Base-by-base conservation (phyloP, 2,888 invertebrate genomes). In the Crematogaster levior region DNA sequence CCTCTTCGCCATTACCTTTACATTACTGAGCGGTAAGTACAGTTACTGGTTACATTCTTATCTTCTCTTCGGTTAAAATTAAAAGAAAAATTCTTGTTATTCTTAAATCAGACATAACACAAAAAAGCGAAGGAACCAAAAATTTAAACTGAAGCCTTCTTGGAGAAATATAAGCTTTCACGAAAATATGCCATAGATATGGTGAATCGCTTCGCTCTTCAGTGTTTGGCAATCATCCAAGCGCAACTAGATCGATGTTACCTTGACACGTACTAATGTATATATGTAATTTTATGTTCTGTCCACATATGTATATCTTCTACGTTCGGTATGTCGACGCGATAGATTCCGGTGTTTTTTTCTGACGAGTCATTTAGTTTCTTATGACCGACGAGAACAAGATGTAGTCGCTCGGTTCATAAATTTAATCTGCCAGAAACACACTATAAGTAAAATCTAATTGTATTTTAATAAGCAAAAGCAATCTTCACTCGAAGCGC, bases 1-100 rank as follows among this genome's bases (percentile, higher is more conserved):
- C 89, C 95, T 99, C 83, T 99, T 98, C 94, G 99, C 99, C 77
- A 97, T 99, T 90, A 99, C 99, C 4, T 99, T 99, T 94, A 98
- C 98, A 27, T 96, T 99, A 89, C 95, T 99, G 91, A 98, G 98
- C 94, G 99, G 99, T 98, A 94, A 95, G 95, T 87, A 1, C 27
- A 74, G n/a, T n/a, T n/a, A n/a, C n/a, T 10, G 15, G 0, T 73
- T 2, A 2, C 24, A 0, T 51, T 74, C 3, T 61, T 34, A 34
- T 9, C 4, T 73, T 40, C 3, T 15, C 27, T 30, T 46, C 1
- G 5, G 6, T 34, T 34, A n/a, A n/a, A n/a, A 6, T 58, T 10
- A 34, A 27, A 61, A 61, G 37, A 37, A 56, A 2, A 43, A 48
- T 18, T 21, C 40, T 74, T 30, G n/a, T 9, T 5, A 37, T 21